Evolutionary conservation across 1,140 invertebrate genomes (phyloP), one percentile per base, ranked within the genome.

Genomic region (Capitella teleta): DNA sequence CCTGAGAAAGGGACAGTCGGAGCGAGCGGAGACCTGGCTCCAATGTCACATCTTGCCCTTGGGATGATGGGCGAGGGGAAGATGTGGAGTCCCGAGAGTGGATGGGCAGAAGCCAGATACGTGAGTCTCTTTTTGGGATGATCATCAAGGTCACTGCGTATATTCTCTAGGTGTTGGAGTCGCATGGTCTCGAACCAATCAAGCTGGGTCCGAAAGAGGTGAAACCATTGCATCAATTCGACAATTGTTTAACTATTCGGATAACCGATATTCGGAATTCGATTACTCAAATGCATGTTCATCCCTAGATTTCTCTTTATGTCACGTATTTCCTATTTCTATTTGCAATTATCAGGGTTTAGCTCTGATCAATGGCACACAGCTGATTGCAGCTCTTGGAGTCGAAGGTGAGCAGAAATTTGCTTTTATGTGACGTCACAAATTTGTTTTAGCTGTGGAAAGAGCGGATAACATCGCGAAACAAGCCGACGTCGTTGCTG

Each of bases 1-100:
- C 83, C 83, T 1, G 80, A 83, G 61, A 81, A 85, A 66, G 83
- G 83, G 1, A 82, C 80, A 1, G 82, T 85, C 4, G 83, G 83
- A 8, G 84, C 83, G 2, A 81, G 79, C 57, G 83, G 83, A 0
- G 83, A 85, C 65, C 68, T 85, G 44, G 82, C 81, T 4, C 83
- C 83, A 1, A 59, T 86, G 41, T 73, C 82, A 14, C 83, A 85
- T 69, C 64, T 85, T 36, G 81, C 82, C 1, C 64, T 82, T 0
- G 81, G 81, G 1, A 67, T 85, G 54, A 75, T 85, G 61, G 83
- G 83, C n/a, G 83, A 86, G 70, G 83, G 83, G 1, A 78, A 79
- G 61, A 84, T 85, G 82, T 85, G 83, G 83, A 82, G 79, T 59
- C 76, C 80, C 41, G 64, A 76, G 53, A 83, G 81, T 40, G 83